phyloP scores from a whole-genome alignment of 2,113 vertebrate species.

The Burhinus bistriatus region DNA sequence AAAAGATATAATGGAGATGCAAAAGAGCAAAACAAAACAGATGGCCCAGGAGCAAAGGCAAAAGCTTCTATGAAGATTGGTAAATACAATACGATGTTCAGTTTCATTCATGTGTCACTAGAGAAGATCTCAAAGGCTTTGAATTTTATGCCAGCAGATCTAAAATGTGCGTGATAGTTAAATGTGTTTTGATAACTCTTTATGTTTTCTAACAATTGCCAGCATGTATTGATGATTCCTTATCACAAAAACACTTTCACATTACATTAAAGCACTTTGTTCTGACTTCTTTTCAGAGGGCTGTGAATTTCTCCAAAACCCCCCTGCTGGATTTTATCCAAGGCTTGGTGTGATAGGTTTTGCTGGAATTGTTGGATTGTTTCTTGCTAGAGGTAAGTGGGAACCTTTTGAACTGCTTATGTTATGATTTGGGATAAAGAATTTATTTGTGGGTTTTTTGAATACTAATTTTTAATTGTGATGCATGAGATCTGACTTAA shows the following conservation, averaged over 20 bases:
- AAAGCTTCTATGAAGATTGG: not conserved
- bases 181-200: constrained; percentile 48
- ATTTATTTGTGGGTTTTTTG: not conserved
- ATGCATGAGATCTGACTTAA: not conserved
- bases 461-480: not conserved
- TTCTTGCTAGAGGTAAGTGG: constrained; percentile 85
- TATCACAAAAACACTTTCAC: constrained; percentile 31
- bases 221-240: not conserved
- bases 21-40: constrained; percentile 22
- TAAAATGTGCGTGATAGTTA: constrained; percentile 16
- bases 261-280: constrained; percentile 36
- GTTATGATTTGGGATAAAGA: not conserved
- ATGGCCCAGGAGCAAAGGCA: constrained; percentile 33
- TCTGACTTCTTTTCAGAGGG: constrained; percentile 76
- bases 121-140: constrained; percentile 41
- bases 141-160: constrained; percentile 44
- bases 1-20: not conserved
- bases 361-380: constrained; percentile 88
- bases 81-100: constrained; percentile 15
- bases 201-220: constrained; percentile 2
- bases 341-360: constrained; percentile 87
- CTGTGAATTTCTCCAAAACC: constrained; percentile 83
- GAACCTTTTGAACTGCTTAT: not conserved
- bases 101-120: constrained; percentile 39
- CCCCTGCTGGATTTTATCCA: constrained; percentile 89